phyloP scores from a whole-genome alignment of 2,888 invertebrate species.

The Agrotis clavis region DNA sequence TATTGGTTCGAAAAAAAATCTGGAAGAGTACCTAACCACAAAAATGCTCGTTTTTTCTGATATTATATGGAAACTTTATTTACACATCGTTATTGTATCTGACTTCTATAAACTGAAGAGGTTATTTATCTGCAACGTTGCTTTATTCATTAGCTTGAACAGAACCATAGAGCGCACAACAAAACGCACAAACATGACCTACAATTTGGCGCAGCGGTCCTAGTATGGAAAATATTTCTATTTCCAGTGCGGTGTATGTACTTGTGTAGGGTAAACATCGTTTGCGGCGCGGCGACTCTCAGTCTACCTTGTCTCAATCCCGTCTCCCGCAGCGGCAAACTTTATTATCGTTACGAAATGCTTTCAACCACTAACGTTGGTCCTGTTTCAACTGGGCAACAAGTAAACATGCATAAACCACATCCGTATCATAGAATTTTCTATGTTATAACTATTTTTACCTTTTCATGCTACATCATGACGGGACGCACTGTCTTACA shows the following conservation, averaged over 20 bases:
- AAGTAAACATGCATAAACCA: constrained; percentile 45
- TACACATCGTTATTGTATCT: too few species aligned
- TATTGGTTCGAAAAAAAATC: too few species aligned
- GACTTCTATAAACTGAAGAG: background rate
- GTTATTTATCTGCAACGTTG: background rate
- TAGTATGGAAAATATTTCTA: constrained; percentile 61
- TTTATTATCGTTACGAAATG: constrained; percentile 54
- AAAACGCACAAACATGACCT: constrained; percentile 46
- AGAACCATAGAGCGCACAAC: constrained; percentile 1
- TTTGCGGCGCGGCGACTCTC: constrained; percentile 59
- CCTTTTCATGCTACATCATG: background rate
- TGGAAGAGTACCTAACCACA: too few species aligned
- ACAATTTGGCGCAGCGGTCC: constrained; percentile 39
- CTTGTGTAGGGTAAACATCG: constrained; percentile 59
- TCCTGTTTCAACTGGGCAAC: constrained; percentile 41
- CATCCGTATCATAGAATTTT: constrained; percentile 11
- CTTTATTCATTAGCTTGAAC: background rate
- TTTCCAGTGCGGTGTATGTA: constrained; percentile 48
- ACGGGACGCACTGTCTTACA: background rate
- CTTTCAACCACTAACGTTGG: constrained; percentile 45
- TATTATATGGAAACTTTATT: too few species aligned
- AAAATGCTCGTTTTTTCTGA: too few species aligned
- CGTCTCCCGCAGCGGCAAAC: constrained; percentile 44
- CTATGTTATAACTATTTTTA: background rate
- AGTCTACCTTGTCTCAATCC: constrained; percentile 56